Evolutionary conservation across 30 jellyfish, hydroid and myxozoan genomes (phyloP).

Genomic region (Cassiopea andromeda): DNA sequence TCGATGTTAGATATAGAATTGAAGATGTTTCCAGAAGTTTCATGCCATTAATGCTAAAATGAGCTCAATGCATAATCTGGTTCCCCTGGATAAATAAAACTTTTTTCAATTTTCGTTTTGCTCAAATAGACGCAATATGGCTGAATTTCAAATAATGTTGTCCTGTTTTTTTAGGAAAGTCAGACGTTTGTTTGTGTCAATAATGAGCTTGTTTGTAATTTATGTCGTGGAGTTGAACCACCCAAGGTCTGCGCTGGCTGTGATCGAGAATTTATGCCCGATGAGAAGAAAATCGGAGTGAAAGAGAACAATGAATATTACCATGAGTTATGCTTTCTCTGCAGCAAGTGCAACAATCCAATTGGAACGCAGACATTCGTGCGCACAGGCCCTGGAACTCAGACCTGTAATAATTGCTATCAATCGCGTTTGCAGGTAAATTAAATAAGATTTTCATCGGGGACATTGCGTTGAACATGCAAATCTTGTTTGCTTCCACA

Average conservation of each 20-base stretch:
- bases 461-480: too few relatives aligned
- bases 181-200: conserved; percentile 90
- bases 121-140: too few relatives aligned
- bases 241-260: conserved; percentile 86
- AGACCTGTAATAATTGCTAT: conserved; percentile 85
- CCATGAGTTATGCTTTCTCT: conserved; percentile 93
- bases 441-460: too few relatives aligned
- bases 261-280: conserved; percentile 72
- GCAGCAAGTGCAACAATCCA: conserved; percentile 85
- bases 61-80: too few relatives aligned
- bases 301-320: conserved; percentile 78
- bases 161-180: conserved; percentile 68
- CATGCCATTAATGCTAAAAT: too few relatives aligned
- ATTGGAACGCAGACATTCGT: conserved; percentile 93
- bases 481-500: too few relatives aligned
- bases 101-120: too few relatives aligned
- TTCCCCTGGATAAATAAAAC: too few relatives aligned
- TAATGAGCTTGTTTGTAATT: conserved; percentile 88
- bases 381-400: conserved; percentile 89
- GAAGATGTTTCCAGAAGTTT: too few relatives aligned
- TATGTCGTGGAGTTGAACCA: conserved; percentile 92
- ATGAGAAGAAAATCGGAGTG: conserved; percentile 92
- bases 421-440: conserved; percentile 81
- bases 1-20: too few relatives aligned
- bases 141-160: too few relatives aligned